Conservation (phyloP, 1,140 invertebrate species). For the Eubasilissa regina region DNA sequence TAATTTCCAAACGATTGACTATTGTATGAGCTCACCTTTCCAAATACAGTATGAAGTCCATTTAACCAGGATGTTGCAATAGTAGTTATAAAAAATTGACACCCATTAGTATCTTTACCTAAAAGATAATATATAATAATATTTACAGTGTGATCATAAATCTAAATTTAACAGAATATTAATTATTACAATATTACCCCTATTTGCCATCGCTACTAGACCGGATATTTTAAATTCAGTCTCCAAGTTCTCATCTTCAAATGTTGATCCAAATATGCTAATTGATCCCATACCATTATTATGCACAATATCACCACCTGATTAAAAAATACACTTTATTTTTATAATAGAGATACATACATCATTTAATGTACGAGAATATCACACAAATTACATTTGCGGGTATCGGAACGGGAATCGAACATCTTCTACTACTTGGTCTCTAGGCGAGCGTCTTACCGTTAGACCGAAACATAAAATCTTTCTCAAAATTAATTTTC, state of each 20-base stretch:
- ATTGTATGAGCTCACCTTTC: slow-evolving; percentile 78
- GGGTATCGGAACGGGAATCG: too few species aligned
- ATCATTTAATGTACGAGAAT: too few species aligned
- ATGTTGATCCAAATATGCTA: slow-evolving; percentile 93
- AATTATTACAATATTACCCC: slow-evolving; percentile 71
- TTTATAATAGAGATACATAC: neutral
- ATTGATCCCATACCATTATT: slow-evolving; percentile 85
- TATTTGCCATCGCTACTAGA: slow-evolving; percentile 97
- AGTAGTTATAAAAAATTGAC: slow-evolving; percentile 97
- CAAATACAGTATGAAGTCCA: slow-evolving; percentile 94
- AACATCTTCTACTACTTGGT: too few species aligned
- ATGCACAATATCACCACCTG: slow-evolving; percentile 85
- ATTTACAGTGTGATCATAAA: neutral
- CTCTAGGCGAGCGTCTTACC: too few species aligned
- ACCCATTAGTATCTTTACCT: slow-evolving; percentile 87
- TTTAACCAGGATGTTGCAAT: slow-evolving; percentile 93
- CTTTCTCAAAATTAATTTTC: too few species aligned
- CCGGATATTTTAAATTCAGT: slow-evolving; percentile 91
- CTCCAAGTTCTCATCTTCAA: slow-evolving; percentile 95
- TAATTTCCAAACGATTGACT: neutral
- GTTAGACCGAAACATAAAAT: too few species aligned
- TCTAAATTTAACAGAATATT: neutral
- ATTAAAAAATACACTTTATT: slow-evolving; percentile 56
- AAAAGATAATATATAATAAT: slow-evolving; percentile 49
- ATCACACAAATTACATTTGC: too few species aligned